A percentile compares a stretch with the other conserved stretches of the same genome.
Conservation (phyloP, 2,797 vertebrate genomes). For the Polyboroides typus region DNA sequence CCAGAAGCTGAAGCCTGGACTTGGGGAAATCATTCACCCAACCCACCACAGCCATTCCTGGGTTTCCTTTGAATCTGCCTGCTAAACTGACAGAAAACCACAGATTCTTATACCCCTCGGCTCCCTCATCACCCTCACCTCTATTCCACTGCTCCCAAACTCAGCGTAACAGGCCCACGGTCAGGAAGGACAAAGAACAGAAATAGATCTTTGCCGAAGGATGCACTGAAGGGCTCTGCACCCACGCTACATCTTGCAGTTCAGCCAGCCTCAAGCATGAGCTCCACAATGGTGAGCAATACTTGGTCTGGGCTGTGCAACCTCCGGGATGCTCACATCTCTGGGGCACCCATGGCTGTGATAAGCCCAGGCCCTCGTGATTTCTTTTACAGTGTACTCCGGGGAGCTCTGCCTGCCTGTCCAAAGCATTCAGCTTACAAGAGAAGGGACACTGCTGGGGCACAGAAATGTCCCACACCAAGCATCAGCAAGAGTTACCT, state of each 20-base stretch:
- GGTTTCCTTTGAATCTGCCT: not conserved
- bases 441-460: not conserved
- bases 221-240: not conserved
- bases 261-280: not conserved
- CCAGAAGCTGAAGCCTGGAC: not conserved
- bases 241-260: fast-evolving
- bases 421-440: not conserved
- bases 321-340: not conserved
- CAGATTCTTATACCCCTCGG: not conserved
- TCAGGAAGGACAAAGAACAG: not conserved
- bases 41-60: not conserved
- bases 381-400: fast-evolving
- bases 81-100: not conserved
- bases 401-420: not conserved
- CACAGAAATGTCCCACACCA: not conserved
- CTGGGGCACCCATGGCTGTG: not conserved
- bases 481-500: not conserved
- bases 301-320: fast-evolving
- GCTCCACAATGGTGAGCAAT: not conserved
- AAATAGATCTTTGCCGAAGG: not conserved
- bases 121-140: not conserved
- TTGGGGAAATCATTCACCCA: not conserved
- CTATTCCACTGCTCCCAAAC: not conserved
- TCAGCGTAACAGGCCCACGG: fast-evolving
- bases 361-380: not conserved